Conservation (phyloP, 2,797 vertebrate genomes). For the Acrossocheilus fasciatus region DNA sequence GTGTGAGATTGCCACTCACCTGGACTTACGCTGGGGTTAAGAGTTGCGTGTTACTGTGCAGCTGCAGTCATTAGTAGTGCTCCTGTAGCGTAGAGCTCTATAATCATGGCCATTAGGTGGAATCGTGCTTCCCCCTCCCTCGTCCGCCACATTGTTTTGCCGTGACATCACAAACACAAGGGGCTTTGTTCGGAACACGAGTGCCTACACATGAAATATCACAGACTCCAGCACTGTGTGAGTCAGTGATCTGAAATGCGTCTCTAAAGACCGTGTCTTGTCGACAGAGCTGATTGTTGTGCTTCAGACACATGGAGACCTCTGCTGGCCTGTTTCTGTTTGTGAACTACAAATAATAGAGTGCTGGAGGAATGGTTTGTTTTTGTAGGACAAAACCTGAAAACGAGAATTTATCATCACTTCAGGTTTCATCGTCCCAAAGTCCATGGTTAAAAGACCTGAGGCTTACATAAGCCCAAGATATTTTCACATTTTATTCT, state of each 20-base stretch:
- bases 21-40: conserved; percentile 5
- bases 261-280: conserved; percentile 12
- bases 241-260: conserved; percentile 43
- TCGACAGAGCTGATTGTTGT: background rate
- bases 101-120: conserved; percentile 20
- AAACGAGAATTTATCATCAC: background rate
- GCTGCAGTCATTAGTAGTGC: conserved; percentile 12
- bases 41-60: background rate
- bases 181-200: conserved; percentile 43
- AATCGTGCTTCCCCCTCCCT: conserved; percentile 16
- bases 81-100: background rate
- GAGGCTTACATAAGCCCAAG: background rate
- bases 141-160: conserved; percentile 30
- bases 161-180: conserved; percentile 46
- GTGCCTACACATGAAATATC: conserved; percentile 44
- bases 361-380: background rate
- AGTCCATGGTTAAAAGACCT: background rate
- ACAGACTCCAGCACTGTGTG: conserved; percentile 23
- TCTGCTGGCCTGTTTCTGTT: conserved; percentile 42
- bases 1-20: background rate
- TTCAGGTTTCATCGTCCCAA: background rate
- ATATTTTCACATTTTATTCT: background rate
- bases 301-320: conserved; percentile 40
- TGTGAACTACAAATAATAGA: background rate
- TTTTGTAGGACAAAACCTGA: background rate